Percentiles rank a stretch among this genome's conserved stretches.
These are phyloP conservation scores for Galagoides demidoff DNA, from an alignment of 2,797 vertebrate genomes.

Conservation along the genomic window DNA sequence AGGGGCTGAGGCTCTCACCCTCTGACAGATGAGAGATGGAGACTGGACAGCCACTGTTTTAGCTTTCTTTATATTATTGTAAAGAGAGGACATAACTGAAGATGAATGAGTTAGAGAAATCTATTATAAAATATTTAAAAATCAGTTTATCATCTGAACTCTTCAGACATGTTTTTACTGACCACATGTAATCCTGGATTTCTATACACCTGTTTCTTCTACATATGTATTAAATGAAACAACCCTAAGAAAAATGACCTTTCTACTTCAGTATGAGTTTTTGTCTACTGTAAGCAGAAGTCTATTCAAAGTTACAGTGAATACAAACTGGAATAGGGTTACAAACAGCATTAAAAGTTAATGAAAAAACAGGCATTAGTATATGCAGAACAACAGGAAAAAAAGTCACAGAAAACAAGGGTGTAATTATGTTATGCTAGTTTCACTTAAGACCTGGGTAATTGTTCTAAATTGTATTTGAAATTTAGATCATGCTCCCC, in stretches of 20 bases:
- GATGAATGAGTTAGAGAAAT: background rate
- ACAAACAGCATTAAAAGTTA: conserved; percentile 54
- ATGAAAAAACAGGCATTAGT: conserved; percentile 58
- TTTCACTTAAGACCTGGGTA: conserved; percentile 38
- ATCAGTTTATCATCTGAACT: background rate
- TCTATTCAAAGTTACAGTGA: background rate
- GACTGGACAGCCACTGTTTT: no score
- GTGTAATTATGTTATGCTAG: background rate
- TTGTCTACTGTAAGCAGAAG: background rate
- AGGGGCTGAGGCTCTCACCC: background rate
- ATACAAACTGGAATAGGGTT: conserved; percentile 2
- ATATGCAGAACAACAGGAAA: background rate
- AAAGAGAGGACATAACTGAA: background rate
- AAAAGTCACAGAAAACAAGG: background rate
- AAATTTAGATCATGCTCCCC: conserved; percentile 40
- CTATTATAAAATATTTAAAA: conserved; percentile 2
- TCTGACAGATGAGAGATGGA: background rate
- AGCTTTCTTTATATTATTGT: background rate
- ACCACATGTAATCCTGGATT: background rate
- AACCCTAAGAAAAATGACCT: conserved; percentile 24
- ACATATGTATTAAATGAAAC: background rate
- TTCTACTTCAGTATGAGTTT: background rate
- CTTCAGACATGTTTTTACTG: background rate
- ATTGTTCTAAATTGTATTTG: conserved; percentile 47
- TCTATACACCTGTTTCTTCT: background rate